Evolutionary conservation across 2,888 invertebrate genomes (phyloP).

Genomic region (Clunio marinus): DNA sequence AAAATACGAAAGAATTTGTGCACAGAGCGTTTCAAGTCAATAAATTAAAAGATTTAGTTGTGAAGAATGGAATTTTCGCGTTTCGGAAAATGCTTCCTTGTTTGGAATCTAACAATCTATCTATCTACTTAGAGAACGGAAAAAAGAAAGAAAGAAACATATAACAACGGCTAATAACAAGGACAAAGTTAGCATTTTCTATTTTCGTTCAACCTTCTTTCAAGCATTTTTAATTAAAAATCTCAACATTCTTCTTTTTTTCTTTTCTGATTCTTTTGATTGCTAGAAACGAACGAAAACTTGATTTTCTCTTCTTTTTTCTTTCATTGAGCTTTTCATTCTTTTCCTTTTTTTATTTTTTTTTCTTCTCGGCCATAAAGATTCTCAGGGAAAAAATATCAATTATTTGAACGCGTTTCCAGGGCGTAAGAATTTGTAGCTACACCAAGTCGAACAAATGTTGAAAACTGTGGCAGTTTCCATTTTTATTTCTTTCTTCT

Average conservation of each 20-base stretch:
- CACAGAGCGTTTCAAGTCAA: too few relatives aligned
- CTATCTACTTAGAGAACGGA: too few relatives aligned
- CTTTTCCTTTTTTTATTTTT: neutral
- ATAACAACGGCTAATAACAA: too few relatives aligned
- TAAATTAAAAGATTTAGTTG: too few relatives aligned
- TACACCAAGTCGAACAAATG: neutral
- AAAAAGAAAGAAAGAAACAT: too few relatives aligned
- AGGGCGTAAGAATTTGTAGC: neutral
- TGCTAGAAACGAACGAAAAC: neutral
- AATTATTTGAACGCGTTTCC: slow-evolving; percentile 19
- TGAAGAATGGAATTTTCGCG: too few relatives aligned
- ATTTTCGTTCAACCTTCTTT: too few relatives aligned
- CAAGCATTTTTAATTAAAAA: slow-evolving; percentile 39
- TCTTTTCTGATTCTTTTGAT: neutral
- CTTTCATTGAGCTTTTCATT: neutral
- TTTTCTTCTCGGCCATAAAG: slow-evolving; percentile 4
- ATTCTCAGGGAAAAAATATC: slow-evolving; percentile 23
- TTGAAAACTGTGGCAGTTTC: neutral
- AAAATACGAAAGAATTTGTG: too few relatives aligned
- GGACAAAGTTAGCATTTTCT: too few relatives aligned
- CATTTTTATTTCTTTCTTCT: neutral
- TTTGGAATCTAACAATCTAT: too few relatives aligned
- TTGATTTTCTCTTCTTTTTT: neutral
- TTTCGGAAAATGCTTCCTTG: too few relatives aligned
- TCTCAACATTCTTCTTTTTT: slow-evolving; percentile 35